Evolutionary conservation across 1,140 invertebrate genomes (phyloP).

Genomic region (Lycorma delicatula): DNA sequence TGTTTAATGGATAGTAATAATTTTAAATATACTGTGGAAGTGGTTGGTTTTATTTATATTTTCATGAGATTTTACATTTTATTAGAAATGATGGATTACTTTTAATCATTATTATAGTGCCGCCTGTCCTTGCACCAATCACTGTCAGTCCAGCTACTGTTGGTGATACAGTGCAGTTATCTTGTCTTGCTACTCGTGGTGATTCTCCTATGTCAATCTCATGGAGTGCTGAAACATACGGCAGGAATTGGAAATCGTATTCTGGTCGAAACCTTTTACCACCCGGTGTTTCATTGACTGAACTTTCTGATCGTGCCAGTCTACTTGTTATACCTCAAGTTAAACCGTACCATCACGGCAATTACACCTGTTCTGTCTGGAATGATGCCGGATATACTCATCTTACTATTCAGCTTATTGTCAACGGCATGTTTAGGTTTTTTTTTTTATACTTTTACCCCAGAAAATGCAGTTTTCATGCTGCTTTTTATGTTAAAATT

Average conservation of each 20-base stretch:
- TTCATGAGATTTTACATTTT: no score
- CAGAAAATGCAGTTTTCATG: no score
- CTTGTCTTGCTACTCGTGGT: conserved; percentile 26
- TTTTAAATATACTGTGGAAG: no score
- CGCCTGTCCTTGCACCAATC: conserved; percentile 5
- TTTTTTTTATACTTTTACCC: no score
- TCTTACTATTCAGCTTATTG: conserved; percentile 23
- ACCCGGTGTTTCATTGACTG: conserved; percentile 16
- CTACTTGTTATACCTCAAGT: conserved; percentile 25
- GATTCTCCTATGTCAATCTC: conserved; percentile 21
- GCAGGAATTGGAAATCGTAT: background rate
- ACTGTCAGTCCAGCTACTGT: conserved; percentile 26
- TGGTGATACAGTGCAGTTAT: conserved; percentile 37
- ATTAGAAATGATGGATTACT: no score
- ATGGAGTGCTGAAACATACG: conserved; percentile 11
- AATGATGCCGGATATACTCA: conserved; percentile 22
- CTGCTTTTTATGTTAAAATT: no score
- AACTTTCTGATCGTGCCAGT: conserved; percentile 17
- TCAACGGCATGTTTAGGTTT: conserved; percentile 31
- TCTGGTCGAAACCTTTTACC: conserved; percentile 11
- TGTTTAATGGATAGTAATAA: no score
- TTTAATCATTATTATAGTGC: conserved; percentile 7
- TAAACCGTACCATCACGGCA: conserved; percentile 22
- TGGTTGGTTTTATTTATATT: no score
- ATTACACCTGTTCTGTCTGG: conserved; percentile 26